Evolutionary conservation across 1,140 invertebrate genomes (phyloP), one percentile per base, ranked within the genome.

Genomic region (Eubasilissa regina): DNA sequence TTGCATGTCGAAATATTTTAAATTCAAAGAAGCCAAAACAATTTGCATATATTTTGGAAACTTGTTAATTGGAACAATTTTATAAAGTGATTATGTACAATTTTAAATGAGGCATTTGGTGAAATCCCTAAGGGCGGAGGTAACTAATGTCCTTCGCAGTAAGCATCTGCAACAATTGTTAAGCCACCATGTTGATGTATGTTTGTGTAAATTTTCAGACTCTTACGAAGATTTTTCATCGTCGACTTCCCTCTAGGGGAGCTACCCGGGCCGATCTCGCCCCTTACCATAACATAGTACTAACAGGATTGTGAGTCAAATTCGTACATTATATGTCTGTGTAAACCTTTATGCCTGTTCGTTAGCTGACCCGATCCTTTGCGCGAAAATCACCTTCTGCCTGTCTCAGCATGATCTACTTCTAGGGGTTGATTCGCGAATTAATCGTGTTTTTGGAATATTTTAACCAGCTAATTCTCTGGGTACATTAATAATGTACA

Each of bases 161-260:
- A 35, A 35, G 25, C 25, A 35, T 35, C 25, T 35, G 25, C 6
- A 35, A 35, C 25, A 35, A 35, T 35, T 35, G 25, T 35, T 35
- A 35, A 35, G 6, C 25, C 6, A 35, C 25, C 13, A 62, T 62
- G 64, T 47, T 64, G 60, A 68, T 76, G 73, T 55, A 35, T 80
- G 55, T 79, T 75, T 75, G 47, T 88, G 87, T 86, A 87, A 86
- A 87, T 86, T 80, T 89, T 86, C 90, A 90, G 90, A 90, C 88
- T 90, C 90, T 86, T 91, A 88, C 88, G 90, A 91, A 87, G 89
- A 90, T 86, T 91, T 90, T 89, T 91, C 90, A 84, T 91, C 90
- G 85, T 91, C 90, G 85, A 91, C 90, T 79, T 91, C 90, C 85
- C 89, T 91, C 85, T 91, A 90, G 88, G 87, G 85, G 85, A 44